These are phyloP conservation scores for Ranitomeya imitator DNA, from an alignment of 2,113 vertebrate species.

Conservation along the genomic window DNA sequence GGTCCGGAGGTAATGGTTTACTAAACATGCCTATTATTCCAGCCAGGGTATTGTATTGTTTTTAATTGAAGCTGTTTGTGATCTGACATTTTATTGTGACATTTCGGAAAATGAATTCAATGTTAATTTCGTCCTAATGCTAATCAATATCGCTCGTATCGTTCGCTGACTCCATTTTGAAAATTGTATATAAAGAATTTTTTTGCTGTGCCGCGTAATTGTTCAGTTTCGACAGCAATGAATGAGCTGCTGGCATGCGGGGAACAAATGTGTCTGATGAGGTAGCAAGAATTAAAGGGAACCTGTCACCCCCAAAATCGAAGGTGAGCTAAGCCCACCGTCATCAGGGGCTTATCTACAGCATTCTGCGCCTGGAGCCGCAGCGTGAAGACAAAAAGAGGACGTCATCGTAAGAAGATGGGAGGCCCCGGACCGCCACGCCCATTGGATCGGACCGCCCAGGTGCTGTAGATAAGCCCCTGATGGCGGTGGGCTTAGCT, in stretches of 20 bases:
- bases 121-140: constrained; percentile 44
- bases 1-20: not conserved
- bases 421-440: no score
- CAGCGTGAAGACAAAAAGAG: no score
- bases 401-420: no score
- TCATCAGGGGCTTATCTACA: no score
- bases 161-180: not conserved
- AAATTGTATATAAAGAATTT: not conserved
- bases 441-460: no score
- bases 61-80: constrained; percentile 37
- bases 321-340: no score
- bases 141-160: constrained; percentile 39
- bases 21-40: constrained; percentile 37
- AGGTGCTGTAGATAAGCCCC: no score
- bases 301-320: no score
- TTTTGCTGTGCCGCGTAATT: not conserved
- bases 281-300: not conserved
- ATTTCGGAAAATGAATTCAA: constrained; percentile 49
- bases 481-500: no score
- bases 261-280: not conserved
- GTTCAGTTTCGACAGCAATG: constrained; percentile 9
- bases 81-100: constrained; percentile 51
- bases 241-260: not conserved
- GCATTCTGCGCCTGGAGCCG: no score
- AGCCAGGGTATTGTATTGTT: constrained; percentile 27